phyloP scores from a whole-genome alignment of 2,113 vertebrate species.

The Prochilodus magdalenae region DNA sequence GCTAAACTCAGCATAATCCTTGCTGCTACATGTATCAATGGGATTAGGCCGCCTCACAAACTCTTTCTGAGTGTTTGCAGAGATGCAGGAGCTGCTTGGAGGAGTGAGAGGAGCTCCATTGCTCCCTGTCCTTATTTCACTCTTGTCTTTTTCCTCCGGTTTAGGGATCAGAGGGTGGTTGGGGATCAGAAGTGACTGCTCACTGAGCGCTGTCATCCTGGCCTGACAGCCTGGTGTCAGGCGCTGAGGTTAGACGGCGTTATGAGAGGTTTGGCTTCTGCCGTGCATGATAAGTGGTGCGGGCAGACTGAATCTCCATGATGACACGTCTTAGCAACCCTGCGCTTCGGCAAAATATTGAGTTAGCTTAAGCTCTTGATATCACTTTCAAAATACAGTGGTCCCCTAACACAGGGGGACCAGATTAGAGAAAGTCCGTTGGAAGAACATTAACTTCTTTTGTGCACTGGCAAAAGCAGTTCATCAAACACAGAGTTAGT shows the following conservation, averaged over 20 bases:
- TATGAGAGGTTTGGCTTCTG: constrained; percentile 72
- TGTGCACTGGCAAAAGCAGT: neutral
- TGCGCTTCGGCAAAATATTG: constrained; percentile 7
- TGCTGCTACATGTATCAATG: constrained; percentile 49
- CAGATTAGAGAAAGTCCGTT: too few relatives aligned
- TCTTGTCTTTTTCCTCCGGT: constrained; percentile 53
- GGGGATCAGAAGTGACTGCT: constrained; percentile 62
- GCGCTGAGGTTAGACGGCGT: constrained; percentile 64
- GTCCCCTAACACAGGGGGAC: neutral
- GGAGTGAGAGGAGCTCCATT: constrained; percentile 41
- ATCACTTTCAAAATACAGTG: neutral
- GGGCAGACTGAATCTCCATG: constrained; percentile 56
- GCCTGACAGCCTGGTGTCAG: constrained; percentile 69
- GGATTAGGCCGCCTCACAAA: constrained; percentile 50
- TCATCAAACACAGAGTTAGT: neutral
- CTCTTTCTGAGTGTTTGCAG: constrained; percentile 23
- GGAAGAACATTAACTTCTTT: neutral
- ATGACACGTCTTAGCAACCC: constrained; percentile 11
- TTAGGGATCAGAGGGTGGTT: constrained; percentile 62
- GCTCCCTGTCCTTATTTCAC: constrained; percentile 60
- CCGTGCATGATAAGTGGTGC: constrained; percentile 65
- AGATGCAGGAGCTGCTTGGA: constrained; percentile 10
- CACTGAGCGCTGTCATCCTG: constrained; percentile 63
- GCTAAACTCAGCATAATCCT: constrained; percentile 47
- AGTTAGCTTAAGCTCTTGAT: constrained; percentile 4